A percentile compares a stretch with the other conserved stretches of the same genome.
Conservation (phyloP, 2,888 invertebrate genomes). For the Philonicus albiceps region DNA sequence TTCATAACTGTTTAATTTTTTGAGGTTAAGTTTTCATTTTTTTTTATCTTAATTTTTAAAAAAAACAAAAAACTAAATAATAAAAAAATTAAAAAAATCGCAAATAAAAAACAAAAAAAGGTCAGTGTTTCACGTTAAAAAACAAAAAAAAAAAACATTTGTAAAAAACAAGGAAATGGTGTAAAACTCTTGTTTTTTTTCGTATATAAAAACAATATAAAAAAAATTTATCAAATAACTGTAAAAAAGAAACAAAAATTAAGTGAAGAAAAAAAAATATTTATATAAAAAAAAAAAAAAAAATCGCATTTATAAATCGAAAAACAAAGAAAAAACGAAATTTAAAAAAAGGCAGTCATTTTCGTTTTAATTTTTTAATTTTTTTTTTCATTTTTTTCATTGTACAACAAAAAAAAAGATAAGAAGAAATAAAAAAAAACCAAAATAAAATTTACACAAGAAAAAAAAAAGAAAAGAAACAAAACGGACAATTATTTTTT, state of each 20-base stretch:
- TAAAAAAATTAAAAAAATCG: too few relatives aligned
- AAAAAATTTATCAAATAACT: too few relatives aligned
- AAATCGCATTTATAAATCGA: constrained; percentile 23
- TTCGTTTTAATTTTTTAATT: not conserved
- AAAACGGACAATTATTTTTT: not conserved
- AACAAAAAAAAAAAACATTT: too few relatives aligned
- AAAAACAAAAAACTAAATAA: too few relatives aligned
- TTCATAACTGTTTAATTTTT: too few relatives aligned
- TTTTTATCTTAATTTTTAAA: too few relatives aligned
- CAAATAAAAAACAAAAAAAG: too few relatives aligned
- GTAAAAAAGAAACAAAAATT: not conserved
- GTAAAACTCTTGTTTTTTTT: constrained; percentile 37
- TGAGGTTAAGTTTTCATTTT: too few relatives aligned
- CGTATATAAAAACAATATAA: too few relatives aligned
- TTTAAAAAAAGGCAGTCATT: not conserved
- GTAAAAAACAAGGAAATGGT: too few relatives aligned
- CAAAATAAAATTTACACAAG: not conserved
- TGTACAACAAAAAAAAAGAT: not conserved
- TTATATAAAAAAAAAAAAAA: constrained; percentile 13
- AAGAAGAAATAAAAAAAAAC: too few relatives aligned
- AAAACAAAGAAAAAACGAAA: not conserved
- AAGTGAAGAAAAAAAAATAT: not conserved
- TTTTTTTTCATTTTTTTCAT: not conserved
- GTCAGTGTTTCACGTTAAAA: constrained; percentile 26
- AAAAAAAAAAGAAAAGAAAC: not conserved